Base-by-base conservation (phyloP, 2,888 invertebrate species). In the Pseudeuparius sepicola region DNA sequence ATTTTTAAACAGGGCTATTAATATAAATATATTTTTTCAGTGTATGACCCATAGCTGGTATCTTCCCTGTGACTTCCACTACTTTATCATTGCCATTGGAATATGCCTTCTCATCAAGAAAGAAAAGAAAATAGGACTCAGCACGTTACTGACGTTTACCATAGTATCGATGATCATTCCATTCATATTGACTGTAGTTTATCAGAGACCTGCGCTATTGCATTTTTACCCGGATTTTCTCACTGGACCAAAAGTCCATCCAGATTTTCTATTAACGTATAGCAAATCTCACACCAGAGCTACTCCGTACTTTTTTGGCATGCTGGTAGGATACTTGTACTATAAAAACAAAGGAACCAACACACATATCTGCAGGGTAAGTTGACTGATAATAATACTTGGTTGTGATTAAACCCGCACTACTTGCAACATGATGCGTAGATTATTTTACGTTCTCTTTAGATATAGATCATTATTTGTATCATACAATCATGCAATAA, bases 11-110 rank as follows among this genome's bases (percentile, higher is more conserved):
- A n/a, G n/a, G n/a, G n/a, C n/a, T n/a, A n/a, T n/a, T n/a, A n/a
- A n/a, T n/a, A n/a, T n/a, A n/a, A n/a, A n/a, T n/a, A n/a, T 27
- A 37, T 33, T 37, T 28, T 62, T 66, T 23, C 60, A 80, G 79
- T 80, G 80, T 49, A 65, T 79, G 58, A 64, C 72, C 1, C 67
- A 72, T 40, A 68, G 75, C 1, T 80, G 80, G 80, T 78, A 77
- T 57, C 66, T 79, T 20, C 73, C 80, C 0, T 75, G 75, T 40
- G 80, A 80, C 56, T 76, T 78, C 59, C 79, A 80, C 53, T 74
- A 69, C 59, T 77, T 75, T 57, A 57, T 73, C 28, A 52, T 76
- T 10, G 68, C 70, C 0, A 55, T 71, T n/a, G 50, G 68, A 11
- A 45, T 68, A 10, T 67, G 64, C 46, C 54, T 63, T 43, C 30